Conservation (phyloP, 2,888 invertebrate genomes). For the Hedya salicella region DNA sequence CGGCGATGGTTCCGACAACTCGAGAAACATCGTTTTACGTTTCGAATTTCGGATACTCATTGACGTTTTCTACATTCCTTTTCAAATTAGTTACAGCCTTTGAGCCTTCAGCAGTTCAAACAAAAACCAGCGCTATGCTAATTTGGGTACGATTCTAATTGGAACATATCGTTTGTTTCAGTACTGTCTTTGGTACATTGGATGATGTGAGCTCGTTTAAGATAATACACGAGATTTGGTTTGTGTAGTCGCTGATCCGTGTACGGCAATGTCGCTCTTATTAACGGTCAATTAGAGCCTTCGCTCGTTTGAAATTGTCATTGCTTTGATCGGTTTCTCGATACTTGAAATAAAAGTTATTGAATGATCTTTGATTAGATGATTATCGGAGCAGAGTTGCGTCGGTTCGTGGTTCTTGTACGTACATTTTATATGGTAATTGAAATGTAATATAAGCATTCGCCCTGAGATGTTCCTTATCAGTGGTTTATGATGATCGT, state of each 20-base stretch:
- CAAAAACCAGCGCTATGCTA: conserved; percentile 54
- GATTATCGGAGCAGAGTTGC: conserved; percentile 80
- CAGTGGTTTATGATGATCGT: conserved; percentile 67
- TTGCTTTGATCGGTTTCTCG: conserved; percentile 59
- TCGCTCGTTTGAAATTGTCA: conserved; percentile 52
- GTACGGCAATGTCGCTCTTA: conserved; percentile 62
- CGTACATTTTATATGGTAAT: conserved; percentile 82
- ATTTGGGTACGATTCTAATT: conserved; percentile 59
- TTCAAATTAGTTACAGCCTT: conserved; percentile 58
- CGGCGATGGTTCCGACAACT: conserved; percentile 61
- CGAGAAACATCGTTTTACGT: conserved; percentile 68
- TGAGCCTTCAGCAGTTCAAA: conserved; percentile 46
- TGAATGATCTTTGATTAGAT: conserved; percentile 83
- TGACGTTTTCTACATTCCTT: conserved; percentile 63
- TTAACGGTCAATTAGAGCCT: conserved; percentile 54
- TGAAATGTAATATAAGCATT: conserved; percentile 81
- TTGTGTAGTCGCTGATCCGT: conserved; percentile 60
- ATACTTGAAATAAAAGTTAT: conserved; percentile 75
- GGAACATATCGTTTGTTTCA: conserved; percentile 52
- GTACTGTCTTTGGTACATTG: conserved; percentile 65
- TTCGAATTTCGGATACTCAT: conserved; percentile 72
- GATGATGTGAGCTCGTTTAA: conserved; percentile 61
- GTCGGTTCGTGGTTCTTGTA: conserved; percentile 70
- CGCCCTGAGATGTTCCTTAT: conserved; percentile 72
- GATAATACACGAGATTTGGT: conserved; percentile 75